Conservation (phyloP, 1,140 invertebrate species). For the Polypedilum pembai region DNA sequence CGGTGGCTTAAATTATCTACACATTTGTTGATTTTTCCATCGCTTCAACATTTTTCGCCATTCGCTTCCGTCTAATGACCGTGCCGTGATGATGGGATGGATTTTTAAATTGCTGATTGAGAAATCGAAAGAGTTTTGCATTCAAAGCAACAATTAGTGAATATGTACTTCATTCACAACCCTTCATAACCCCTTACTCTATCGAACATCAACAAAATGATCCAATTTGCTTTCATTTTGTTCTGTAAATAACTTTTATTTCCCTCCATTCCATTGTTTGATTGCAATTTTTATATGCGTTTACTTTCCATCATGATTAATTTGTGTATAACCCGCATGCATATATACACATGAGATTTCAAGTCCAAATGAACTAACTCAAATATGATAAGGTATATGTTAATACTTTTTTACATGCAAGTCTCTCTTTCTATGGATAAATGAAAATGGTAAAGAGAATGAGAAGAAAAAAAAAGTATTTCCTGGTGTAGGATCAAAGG, state of each 20-base stretch:
- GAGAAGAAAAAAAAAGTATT: neutral
- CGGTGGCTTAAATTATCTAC: slow-evolving; percentile 5
- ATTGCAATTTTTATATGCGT: slow-evolving; percentile 9
- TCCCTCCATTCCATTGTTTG: neutral
- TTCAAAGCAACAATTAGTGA: slow-evolving; percentile 1
- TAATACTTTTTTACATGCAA: neutral
- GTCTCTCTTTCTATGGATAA: too few species aligned
- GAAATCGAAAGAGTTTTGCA: slow-evolving; percentile 4
- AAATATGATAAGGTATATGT: neutral
- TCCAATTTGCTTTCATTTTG: slow-evolving; percentile 18
- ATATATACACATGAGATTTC: neutral
- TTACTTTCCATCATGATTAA: slow-evolving; percentile 13
- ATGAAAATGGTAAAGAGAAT: too few species aligned
- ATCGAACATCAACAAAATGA: neutral
- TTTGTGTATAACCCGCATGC: neutral
- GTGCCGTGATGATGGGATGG: neutral
- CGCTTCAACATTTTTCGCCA: neutral
- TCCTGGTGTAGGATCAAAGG: neutral
- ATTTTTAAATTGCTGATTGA: neutral
- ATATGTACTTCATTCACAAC: neutral
- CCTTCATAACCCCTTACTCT: neutral
- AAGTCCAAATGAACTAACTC: neutral
- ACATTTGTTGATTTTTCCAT: slow-evolving; percentile 18
- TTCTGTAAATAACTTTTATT: neutral
- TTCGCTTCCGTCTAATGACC: slow-evolving; percentile 1